Base-by-base conservation (phyloP, 2,113 vertebrate species). In the Gracilinanus agilis region DNA sequence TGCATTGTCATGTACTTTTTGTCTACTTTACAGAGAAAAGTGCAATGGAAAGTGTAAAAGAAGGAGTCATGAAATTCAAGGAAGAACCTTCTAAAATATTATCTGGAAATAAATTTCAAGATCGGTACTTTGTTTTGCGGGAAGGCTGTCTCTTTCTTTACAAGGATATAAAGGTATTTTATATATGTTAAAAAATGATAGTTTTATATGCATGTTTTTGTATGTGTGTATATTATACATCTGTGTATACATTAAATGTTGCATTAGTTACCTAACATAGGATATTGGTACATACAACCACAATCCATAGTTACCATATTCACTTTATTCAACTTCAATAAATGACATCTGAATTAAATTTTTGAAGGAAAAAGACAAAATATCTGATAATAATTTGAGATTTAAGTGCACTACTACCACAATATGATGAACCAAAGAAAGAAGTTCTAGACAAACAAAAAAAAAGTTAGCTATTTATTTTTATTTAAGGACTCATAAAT, bases 101-200 rank as follows among this genome's bases (percentile, higher is more conserved):
- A 55, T 99, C 99, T 0, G 99, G 99, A 94, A 99, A 99, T 98
- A 99, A 99, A 96, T 99, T 99, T 98, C 99, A 99, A 97, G 99
- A 99, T 44, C 99, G 99, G 93, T 99, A 99, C 88, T 98, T 99
- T 61, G 98, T 99, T 44, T 98, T 99, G 40, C 98, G 49, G 89
- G 99, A 99, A 95, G 98, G 98, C 92, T 99, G 98, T 97, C 98
- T 99, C 91, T 98, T 99, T 94, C 97, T 99, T 90, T 99, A 99
- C 98, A 99, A 99, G 97, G 99, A 99, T 94, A 97, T 98, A 93
- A 99, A 99, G 99, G 99, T 99, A 99, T 53, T 93, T 90, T 89
- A 44, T 53, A 90, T 55, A 8, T 44, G 27, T 8, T 40, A 61
- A 92, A 83, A 94, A 55, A 88, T 83, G 16, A 83, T 75, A 19